phyloP scores from a whole-genome alignment of 1,140 invertebrate species.

The Pentalonia nigronervosa region DNA sequence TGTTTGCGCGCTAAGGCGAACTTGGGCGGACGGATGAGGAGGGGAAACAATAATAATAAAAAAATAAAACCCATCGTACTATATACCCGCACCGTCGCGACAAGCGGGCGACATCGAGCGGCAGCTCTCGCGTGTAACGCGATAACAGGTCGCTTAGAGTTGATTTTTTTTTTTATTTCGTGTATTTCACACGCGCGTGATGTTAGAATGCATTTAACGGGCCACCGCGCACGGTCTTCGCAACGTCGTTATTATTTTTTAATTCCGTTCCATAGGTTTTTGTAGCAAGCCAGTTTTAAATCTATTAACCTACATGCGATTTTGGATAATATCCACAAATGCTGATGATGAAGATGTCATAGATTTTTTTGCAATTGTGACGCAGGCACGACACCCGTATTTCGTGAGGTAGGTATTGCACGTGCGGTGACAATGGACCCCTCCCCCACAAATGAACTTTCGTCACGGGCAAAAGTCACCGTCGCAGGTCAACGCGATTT shows the following conservation, averaged over 20 bases:
- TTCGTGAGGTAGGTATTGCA: background rate
- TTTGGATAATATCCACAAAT: background rate
- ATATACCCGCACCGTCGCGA: background rate
- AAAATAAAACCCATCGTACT: background rate
- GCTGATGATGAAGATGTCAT: background rate
- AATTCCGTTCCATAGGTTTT: background rate
- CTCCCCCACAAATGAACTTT: background rate
- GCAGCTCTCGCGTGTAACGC: background rate
- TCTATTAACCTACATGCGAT: background rate
- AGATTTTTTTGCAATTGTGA: background rate
- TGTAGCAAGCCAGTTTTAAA: too few relatives aligned
- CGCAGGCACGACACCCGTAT: background rate
- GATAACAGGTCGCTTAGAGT: background rate
- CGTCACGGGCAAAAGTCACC: background rate
- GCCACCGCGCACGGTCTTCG: background rate
- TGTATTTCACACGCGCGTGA: background rate
- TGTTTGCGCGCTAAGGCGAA: background rate
- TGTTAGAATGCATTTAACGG: slow-evolving; percentile 1
- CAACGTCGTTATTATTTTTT: background rate
- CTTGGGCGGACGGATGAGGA: background rate
- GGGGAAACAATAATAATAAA: slow-evolving; percentile 14
- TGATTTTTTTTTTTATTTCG: slow-evolving; percentile 3
- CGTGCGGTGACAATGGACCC: background rate
- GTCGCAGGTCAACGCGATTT: background rate
- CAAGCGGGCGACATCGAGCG: too few relatives aligned